A percentile compares a stretch with the other conserved stretches of the same genome.
These are phyloP conservation scores for Drosophila truncata DNA, from an alignment of 1,140 invertebrate species.

Conservation along the genomic window DNA sequence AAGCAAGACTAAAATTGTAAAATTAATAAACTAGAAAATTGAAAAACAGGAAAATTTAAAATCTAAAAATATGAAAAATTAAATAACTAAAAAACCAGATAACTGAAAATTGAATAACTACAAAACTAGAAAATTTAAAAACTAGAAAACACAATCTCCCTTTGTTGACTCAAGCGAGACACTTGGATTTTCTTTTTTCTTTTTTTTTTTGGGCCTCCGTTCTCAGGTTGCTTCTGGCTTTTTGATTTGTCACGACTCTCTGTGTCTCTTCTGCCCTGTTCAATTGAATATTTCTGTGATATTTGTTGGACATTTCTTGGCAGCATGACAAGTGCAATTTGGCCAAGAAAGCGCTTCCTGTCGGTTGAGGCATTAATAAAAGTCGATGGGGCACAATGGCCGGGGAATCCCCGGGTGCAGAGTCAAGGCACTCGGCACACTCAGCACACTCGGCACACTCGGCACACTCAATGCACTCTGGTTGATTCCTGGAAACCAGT, in stretches of 20 bases:
- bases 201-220: constrained; percentile 14
- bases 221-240: constrained; percentile 2
- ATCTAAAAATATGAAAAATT: not conserved
- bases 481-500: constrained; percentile 27
- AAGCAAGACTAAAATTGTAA: not conserved
- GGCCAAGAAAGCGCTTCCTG: constrained; percentile 73
- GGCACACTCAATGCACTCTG: not conserved
- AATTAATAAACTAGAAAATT: not conserved
- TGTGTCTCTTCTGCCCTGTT: not conserved
- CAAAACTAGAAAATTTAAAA: not conserved
- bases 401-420: not conserved
- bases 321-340: constrained; percentile 78
- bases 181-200: not conserved
- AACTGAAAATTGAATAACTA: not conserved
- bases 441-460: not conserved
- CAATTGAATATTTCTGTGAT: constrained; percentile 20
- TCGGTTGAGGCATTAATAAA: constrained; percentile 49
- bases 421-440: not conserved
- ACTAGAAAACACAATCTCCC: not conserved
- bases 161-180: constrained; percentile 19
- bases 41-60: not conserved
- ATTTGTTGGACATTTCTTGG: constrained; percentile 24
- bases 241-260: constrained; percentile 41
- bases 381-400: constrained; percentile 39
- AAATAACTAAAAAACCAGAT: not conserved